Percentiles rank a stretch among this genome's conserved stretches.
Evolutionary conservation across 2,888 invertebrate genomes (phyloP).

Genomic region (Lepidocyrtinus sp.): DNA sequence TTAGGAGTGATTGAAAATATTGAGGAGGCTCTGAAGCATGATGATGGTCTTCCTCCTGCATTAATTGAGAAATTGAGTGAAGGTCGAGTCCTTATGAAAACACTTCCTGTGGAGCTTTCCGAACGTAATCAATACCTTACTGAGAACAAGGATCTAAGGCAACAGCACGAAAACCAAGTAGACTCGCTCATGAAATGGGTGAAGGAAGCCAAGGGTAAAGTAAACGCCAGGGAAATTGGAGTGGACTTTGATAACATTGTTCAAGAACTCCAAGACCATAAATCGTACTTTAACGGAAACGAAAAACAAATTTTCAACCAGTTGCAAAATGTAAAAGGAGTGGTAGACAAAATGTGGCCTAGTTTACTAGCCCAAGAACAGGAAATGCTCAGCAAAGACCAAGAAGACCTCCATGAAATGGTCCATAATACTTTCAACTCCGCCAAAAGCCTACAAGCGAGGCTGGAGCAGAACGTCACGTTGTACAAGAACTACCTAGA

Average conservation of each 20-base stretch:
- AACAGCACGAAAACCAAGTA: slow-evolving; percentile 83
- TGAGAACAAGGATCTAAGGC: slow-evolving; percentile 82
- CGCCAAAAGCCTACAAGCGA: slow-evolving; percentile 83
- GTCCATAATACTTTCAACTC: slow-evolving; percentile 87
- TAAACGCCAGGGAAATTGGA: slow-evolving; percentile 86
- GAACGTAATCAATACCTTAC: slow-evolving; percentile 86
- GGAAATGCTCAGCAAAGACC: slow-evolving; percentile 85
- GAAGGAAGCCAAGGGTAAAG: slow-evolving; percentile 83
- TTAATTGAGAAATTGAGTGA: slow-evolving; percentile 89
- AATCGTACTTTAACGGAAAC: slow-evolving; percentile 84
- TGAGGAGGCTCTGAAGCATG: slow-evolving; percentile 81
- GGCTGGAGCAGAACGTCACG: slow-evolving; percentile 85
- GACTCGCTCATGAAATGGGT: slow-evolving; percentile 88
- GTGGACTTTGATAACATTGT: slow-evolving; percentile 90
- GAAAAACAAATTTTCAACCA: slow-evolving; percentile 85
- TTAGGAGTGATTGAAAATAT: slow-evolving; percentile 81
- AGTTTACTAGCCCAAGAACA: slow-evolving; percentile 86
- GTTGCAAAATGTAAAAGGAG: slow-evolving; percentile 86
- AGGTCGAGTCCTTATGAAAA: slow-evolving; percentile 83
- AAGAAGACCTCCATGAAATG: slow-evolving; percentile 85
- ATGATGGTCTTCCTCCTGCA: slow-evolving; percentile 85
- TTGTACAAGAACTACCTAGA: slow-evolving; percentile 90
- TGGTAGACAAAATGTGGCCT: slow-evolving; percentile 91
- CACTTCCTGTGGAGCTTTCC: slow-evolving; percentile 85
- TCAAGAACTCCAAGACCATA: slow-evolving; percentile 88